Conservation (phyloP, 2,797 vertebrate species). For the Lagorchestes hirsutus region DNA sequence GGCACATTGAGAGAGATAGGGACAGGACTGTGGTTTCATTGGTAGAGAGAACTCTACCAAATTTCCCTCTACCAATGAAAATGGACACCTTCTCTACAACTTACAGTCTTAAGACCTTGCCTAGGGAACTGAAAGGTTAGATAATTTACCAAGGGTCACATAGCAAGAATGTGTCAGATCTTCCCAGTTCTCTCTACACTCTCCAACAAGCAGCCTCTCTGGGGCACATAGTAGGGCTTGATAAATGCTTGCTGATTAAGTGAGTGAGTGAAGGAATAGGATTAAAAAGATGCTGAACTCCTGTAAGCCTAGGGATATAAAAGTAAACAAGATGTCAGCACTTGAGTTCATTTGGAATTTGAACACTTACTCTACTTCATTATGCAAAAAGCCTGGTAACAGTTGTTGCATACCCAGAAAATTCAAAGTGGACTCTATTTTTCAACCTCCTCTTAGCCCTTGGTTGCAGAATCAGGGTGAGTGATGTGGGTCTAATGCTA, state of each 20-base stretch:
- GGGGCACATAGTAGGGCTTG: not conserved
- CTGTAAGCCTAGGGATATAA: not conserved
- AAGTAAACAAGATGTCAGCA: not conserved
- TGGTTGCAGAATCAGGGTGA: conserved; percentile 19
- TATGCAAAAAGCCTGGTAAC: not conserved
- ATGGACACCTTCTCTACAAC: not conserved
- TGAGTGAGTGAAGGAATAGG: not conserved
- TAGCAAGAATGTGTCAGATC: not conserved
- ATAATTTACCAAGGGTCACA: not conserved
- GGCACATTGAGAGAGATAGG: not conserved
- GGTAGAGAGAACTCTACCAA: not conserved
- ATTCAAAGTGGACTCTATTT: conserved; percentile 3
- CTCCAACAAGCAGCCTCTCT: not conserved
- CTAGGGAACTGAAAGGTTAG: not conserved
- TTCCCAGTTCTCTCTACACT: not conserved
- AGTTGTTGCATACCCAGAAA: not conserved
- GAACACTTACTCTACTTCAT: not conserved
- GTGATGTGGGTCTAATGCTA: not conserved
- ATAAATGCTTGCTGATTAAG: not conserved
- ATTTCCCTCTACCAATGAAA: not conserved
- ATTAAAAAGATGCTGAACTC: not conserved
- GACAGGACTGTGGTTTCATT: not conserved
- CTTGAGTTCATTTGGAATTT: conserved; percentile 20
- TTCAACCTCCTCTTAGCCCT: conserved; percentile 15
- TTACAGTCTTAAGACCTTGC: not conserved